A percentile compares a stretch with the other conserved stretches of the same genome.
phyloP scores from a whole-genome alignment of 2,797 vertebrate species.

The Protosalanx chinensis region DNA sequence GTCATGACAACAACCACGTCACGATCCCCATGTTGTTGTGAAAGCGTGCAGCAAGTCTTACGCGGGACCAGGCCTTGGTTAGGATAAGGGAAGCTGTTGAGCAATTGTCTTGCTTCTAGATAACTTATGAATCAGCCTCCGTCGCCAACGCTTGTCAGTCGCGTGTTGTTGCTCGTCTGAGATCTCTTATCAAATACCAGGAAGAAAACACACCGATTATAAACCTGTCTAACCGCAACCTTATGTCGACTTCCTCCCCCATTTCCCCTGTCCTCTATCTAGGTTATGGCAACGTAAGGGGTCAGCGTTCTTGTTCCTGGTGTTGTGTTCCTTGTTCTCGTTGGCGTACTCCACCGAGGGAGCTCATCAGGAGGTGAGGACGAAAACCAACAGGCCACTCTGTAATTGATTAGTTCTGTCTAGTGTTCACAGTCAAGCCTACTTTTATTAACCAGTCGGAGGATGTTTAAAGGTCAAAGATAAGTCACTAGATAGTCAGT shows the following conservation, averaged over 20 bases:
- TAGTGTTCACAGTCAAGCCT: conserved; percentile 50
- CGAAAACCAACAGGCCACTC: not conserved
- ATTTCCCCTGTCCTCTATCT: conserved; percentile 26
- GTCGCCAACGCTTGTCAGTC: no score
- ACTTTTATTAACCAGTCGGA: conserved; percentile 6
- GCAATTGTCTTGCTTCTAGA: no score
- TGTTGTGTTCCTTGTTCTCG: conserved; percentile 81
- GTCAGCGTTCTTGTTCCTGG: conserved; percentile 74
- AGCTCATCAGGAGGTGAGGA: conserved; percentile 87
- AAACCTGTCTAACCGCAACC: not conserved
- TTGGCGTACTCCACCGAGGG: conserved; percentile 90
- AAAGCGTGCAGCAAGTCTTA: not conserved
- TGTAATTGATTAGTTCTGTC: not conserved
- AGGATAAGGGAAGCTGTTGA: no score
- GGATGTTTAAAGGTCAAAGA: conserved; percentile 57
- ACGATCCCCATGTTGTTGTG: not conserved
- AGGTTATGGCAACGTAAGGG: conserved; percentile 90
- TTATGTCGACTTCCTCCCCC: not conserved
- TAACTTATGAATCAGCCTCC: no score
- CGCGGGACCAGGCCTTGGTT: not conserved
- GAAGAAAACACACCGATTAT: not conserved
- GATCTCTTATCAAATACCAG: not conserved
- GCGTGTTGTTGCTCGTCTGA: not conserved
- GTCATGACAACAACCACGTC: not conserved
- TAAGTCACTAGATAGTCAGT: conserved; percentile 37